Evolutionary conservation across 2,113 vertebrate genomes (phyloP), one percentile per base, ranked within the genome.

Genomic region (Zosterops hypoxanthus): DNA sequence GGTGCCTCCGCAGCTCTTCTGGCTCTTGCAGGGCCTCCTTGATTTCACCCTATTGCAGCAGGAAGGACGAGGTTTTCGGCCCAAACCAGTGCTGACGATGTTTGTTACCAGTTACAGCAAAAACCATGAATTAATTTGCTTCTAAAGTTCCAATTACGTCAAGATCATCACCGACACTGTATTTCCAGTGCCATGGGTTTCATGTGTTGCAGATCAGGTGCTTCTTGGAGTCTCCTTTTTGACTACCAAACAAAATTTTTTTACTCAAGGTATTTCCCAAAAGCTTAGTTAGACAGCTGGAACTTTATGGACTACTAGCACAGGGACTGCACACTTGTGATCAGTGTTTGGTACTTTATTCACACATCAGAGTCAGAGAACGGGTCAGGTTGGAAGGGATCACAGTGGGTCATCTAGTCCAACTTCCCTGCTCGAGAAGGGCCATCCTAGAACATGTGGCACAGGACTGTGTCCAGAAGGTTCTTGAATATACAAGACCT

Each of bases 241-340:
- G 34, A 83, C 39, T 65, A 73, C n/a, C 0, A 2, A 64, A 44
- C 8, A 15, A 1, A 0, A 1, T 12, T n/a, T 55, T 80, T 80
- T 76, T 23, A 12, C 16, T 66, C 24, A 22, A 68, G 50, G 21
- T 55, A 17, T 78, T 82, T 90, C 65, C 41, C 53, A 68, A 26
- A 82, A 47, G 8, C 56, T 64, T 66, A 41, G 21, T 71, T 52
- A 41, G n/a, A 65, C 6, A 49, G 8, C 7, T 63, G 20, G 25
- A 47, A 26, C 8, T 72, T 79, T 28, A 41, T 15, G 23, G 46
- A 73, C 28, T 73, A 19, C 14, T 12, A 57, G 63, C 22, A 73
- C 26, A 80, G 21, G 28, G 12, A 69, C 17, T 69, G 53, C 1
- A 1, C 0, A 2, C 41, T 63, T 44, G 29, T 55, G 25, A 33